phyloP scores from a whole-genome alignment of 2,888 invertebrate genomes.

The Drosophila trichaetosa region DNA sequence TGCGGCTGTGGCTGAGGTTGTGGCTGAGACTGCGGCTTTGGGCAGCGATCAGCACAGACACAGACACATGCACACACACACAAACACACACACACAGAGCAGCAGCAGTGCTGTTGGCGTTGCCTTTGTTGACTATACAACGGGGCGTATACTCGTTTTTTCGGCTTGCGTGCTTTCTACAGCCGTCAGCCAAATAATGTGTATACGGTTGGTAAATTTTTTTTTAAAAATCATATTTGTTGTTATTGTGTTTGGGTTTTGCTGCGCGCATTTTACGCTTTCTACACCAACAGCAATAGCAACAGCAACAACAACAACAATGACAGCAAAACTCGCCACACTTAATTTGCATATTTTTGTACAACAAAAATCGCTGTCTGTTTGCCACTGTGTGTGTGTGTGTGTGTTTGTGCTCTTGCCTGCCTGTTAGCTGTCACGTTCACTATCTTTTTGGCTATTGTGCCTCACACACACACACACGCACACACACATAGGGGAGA shows the following conservation, averaged over 20 bases:
- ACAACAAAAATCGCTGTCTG: constrained; percentile 56
- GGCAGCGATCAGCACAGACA: constrained; percentile 48
- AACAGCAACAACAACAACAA: constrained; percentile 32
- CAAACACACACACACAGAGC: constrained; percentile 11
- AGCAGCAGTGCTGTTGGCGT: constrained; percentile 28
- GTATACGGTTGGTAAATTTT: constrained; percentile 58
- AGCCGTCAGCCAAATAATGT: constrained; percentile 68
- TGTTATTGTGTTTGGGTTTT: constrained; percentile 40
- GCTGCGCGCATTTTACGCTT: constrained; percentile 64
- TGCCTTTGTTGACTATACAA: constrained; percentile 66
- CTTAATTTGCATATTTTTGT: constrained; percentile 78
- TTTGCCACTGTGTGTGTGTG: constrained; percentile 19
- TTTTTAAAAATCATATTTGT: constrained; percentile 37
- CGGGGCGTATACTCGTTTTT: constrained; percentile 81
- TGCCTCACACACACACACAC: constrained; percentile 34
- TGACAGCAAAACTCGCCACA: constrained; percentile 67
- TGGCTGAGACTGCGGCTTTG: constrained; percentile 43
- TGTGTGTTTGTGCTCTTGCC: constrained; percentile 44
- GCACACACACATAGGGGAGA: constrained; percentile 27
- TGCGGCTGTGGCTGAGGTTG: constrained; percentile 30
- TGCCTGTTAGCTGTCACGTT: constrained; percentile 70
- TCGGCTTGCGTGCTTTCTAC: constrained; percentile 69
- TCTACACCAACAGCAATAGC: constrained; percentile 58
- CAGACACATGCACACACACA: constrained; percentile 17
- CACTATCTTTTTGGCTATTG: constrained; percentile 68